Evolutionary conservation across 2,113 vertebrate species (phyloP), one percentile per base, ranked within the genome.

Genomic region (Gallinago undulata): DNA sequence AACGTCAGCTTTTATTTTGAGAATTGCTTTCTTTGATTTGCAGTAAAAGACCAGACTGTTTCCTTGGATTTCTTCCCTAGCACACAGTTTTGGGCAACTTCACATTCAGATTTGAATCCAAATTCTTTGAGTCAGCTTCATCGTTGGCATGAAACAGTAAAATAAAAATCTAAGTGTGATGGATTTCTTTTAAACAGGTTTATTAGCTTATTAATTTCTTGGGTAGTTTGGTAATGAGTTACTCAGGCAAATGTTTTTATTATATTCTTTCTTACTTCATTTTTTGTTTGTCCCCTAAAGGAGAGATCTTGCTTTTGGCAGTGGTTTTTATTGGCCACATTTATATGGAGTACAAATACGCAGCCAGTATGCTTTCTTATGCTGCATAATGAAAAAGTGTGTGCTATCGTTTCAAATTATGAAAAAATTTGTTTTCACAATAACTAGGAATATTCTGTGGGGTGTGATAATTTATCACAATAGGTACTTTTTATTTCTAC

Each of bases 11-110:
- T 94, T 95, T 94, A 81, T 93, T 96, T 56, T 92, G 72, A 95
- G 64, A 75, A 60, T 68, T 51, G 35, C 60, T 89, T 93, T 84
- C 76, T 84, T 90, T 77, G 57, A 57, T 92, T 94, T 93, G 33
- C 73, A 53, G 43, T 74, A 57, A 60, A 60, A 81, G 33, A 88
- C 53, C 62, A 87, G 84, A 75, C 62, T 86, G 31, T 91, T 92
- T 80, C 77, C 37, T 92, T 94, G 80, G 84, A 94, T 76, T 93
- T 84, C 41, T 75, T 95, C 77, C 73, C 23, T 78, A 78, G 68
- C 23, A 31, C 41, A 28, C 17, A 56, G 81, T 84, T 93, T 91
- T 70, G 72, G 62, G 86, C 69, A 89, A 72, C 62, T 93, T 92
- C 60, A 50, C 7, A 9, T 84, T 76, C 19, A 43, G 18, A 82